Base-by-base conservation (phyloP, 2,113 vertebrate genomes). In the Uria lomvia region DNA sequence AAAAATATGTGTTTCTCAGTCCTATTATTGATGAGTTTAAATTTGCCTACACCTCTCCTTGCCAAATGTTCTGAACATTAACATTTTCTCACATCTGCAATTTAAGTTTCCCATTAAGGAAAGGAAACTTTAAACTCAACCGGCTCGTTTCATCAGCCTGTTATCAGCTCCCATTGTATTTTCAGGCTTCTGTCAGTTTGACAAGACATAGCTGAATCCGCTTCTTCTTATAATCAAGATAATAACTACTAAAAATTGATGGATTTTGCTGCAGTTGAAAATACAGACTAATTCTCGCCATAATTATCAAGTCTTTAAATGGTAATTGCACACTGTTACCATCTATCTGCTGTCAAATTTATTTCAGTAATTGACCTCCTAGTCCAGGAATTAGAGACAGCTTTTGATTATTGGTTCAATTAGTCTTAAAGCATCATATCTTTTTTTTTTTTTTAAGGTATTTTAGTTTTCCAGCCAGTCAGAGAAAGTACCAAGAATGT, bases 331-430 rank as follows among this genome's bases (percentile, higher is more conserved):
- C 29, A 55, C 80, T 78, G 86, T 94, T 96, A 83, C 93, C 71
- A 94, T 96, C 81, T 91, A 80, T 91, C 92, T 84, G 24, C 92
- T 94, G 94, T 94, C 95, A 97, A 95, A 91, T 91, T 88, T 84
- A 87, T 96, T 97, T 97, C 95, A 90, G 78, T 88, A 97, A 97
- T 97, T 96, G 94, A 97, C 88, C 94, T 80, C 82, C 80, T 65
- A 68, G 76, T 88, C 79, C 90, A 85, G 77, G 78, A 97, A 90
- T 63, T 75, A 73, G 77, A 96, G 91, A 90, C 80, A 94, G 95
- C 86, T 62, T 95, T 96, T 96, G 93, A 95, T 98, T 97, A 97
- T 97, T 95, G 95, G 92, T 88, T 95, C 93, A 94, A 95, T 98
- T 97, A 97, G 79, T 88, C 79, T 88, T 85, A 92, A 87, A 97